Evolutionary conservation across 2,888 invertebrate genomes (phyloP), one percentile per base, ranked within the genome.

Genomic region (Zelleria hepariella): DNA sequence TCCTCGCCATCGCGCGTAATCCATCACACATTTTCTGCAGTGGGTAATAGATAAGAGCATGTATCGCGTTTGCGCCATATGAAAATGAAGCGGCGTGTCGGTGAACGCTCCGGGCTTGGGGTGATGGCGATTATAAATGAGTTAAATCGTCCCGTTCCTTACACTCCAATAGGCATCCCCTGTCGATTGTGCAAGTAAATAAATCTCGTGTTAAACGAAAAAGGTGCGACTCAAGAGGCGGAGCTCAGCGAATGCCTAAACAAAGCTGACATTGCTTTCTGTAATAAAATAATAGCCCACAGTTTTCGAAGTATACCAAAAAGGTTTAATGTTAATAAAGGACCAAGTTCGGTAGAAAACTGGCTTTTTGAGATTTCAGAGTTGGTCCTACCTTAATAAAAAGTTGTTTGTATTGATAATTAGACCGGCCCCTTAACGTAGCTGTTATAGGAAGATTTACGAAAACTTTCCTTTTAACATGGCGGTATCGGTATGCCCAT

Each of bases 251-350:
- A 61, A 71, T 66, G 26, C 18, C 26, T 25, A 70, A 70, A 71
- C 66, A 71, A 70, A 68, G 62, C 69, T 63, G 67, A 70, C 69
- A 69, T 69, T 68, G 66, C 64, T 64, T 70, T 70, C 66, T 67
- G 68, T 68, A 80, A 78, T 75, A 78, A 78, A n/a, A n/a, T n/a
- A n/a, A n/a, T n/a, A n/a, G n/a, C n/a, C n/a, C 74, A 69, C 67
- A 72, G 68, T 78, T 74, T 73, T 75, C 82, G 72, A 71, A 80
- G 80, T 81, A 83, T n/a, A n/a, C n/a, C n/a, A n/a, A n/a, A n/a
- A n/a, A n/a, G n/a, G n/a, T n/a, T n/a, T n/a, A n/a, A n/a, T n/a
- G n/a, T n/a, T n/a, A n/a, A n/a, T n/a, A n/a, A n/a, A n/a, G n/a
- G n/a, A n/a, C n/a, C n/a, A n/a, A n/a, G n/a, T n/a, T n/a, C n/a